Base-by-base conservation (phyloP, 2,888 invertebrate genomes). In the Dolomedes plantarius region DNA sequence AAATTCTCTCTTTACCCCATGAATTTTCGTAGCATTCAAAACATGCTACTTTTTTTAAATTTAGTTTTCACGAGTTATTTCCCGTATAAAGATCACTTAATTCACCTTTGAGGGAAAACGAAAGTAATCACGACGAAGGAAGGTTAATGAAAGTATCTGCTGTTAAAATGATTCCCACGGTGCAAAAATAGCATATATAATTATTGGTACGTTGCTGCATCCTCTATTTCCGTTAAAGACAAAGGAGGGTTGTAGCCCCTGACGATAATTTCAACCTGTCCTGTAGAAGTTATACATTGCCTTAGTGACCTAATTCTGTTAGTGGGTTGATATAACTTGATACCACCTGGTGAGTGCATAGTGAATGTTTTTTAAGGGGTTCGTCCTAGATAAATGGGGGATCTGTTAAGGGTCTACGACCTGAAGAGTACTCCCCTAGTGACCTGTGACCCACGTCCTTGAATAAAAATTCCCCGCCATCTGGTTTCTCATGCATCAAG, bases 391-490 rank as follows among this genome's bases (percentile, higher is more conserved):
- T 46, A 73, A 67, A 27, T 50, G 29, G 56, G 71, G 69, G 56
- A 78, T 36, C 27, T 41, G 28, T 6, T 6, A 29, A 28, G 78
- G 83, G 83, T 85, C 77, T 85, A 31, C 50, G 73, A 85, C 72
- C 83, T 23, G 28, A 29, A 46, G 50, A 67, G 27, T 39, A 41
- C 56, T 85, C 76, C 77, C 83, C 83, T 73, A 85, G 67, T 77
- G 77, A 85, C 77, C 77, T 78, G 67, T 73, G 83, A 76, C 83
- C 73, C 73, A 11, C 73, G 83, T 77, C 83, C 83, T 85, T 85
- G 83, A 78, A 72, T 46, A 16, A 64, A 28, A 19, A 16, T 27
- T 29, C 41, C 28, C 29, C 81, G 31, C 11, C 81, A 82, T 75
- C 81, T 82, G 81, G 56, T 64, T 62, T 75, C 75, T 64, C 64